Evolutionary conservation across 1,140 invertebrate species (phyloP), one percentile per base, ranked within the genome.

Genomic region (Drosophila mauritiana): DNA sequence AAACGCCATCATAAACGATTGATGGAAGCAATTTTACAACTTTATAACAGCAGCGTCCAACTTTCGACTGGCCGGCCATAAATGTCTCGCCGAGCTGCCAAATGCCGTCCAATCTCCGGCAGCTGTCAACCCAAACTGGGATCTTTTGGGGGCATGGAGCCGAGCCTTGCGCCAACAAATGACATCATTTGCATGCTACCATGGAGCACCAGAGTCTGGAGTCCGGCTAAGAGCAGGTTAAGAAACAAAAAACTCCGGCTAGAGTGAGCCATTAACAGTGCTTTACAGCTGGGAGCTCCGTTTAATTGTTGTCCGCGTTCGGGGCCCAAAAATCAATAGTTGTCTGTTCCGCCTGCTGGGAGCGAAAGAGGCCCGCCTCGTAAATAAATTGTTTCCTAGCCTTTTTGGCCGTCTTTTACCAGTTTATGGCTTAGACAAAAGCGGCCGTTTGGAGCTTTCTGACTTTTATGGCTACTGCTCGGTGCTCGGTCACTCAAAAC

Each of bases 211-310:
- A 8, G 37, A 36, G 8, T 5, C 13, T 37, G 12, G 37, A 36
- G 8, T 5, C 13, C 31, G 27, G 55, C n/a, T 15, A 13, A 37
- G 36, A 36, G 40, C n/a, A 40, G 11, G 31, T 13, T 13, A 7
- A 36, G 27, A 64, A 56, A 49, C 37, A 61, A 45, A 31, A 53
- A 54, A 42, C 46, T 65, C 15, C 55, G 34, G 15, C 48, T 31
- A 67, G 72, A 83, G 74, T 75, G 46, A 82, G 83, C 83, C 79
- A 86, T 86, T 86, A 86, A 88, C 83, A 79, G 58, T 65, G 64
- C 64, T 84, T 84, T 75, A 82, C 73, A 81, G 78, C 80, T 68
- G 55, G 80, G 73, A 78, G 82, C 78, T 64, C 76, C 54, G 48
- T 69, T 86, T 86, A 86, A 86, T 86, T 86, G 82, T 88, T 88